These are phyloP conservation scores for Ambastaia sidthimunki DNA, from an alignment of 2,797 vertebrate genomes.

Conservation along the genomic window DNA sequence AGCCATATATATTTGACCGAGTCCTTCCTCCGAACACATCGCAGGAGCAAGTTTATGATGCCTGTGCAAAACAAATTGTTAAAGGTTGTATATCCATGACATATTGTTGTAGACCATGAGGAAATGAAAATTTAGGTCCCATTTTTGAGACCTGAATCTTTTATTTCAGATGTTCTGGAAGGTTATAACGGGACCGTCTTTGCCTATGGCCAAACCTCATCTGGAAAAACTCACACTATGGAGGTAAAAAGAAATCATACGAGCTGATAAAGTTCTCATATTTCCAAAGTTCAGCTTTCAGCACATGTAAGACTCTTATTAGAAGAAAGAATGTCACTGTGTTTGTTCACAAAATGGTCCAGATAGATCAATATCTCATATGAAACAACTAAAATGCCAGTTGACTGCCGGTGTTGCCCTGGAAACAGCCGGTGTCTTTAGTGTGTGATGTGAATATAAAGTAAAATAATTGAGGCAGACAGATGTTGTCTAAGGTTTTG, in stretches of 20 bases:
- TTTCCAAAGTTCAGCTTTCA: background rate
- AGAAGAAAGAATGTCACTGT: background rate
- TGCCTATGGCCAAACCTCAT: constrained; percentile 94
- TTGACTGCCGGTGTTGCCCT: constrained; percentile 56
- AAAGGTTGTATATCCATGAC: constrained; percentile 78
- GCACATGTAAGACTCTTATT: background rate
- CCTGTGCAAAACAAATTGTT: constrained; percentile 91
- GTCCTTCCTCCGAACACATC: constrained; percentile 87
- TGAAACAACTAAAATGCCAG: constrained; percentile 24
- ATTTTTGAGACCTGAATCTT: too few species aligned
- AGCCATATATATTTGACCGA: constrained; percentile 88
- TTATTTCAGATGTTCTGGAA: constrained; percentile 87
- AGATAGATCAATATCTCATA: constrained; percentile 13
- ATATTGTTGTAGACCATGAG: background rate
- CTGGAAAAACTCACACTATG: constrained; percentile 97
- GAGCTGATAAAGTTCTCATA: background rate
- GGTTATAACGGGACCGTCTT: constrained; percentile 98
- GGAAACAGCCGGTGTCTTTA: constrained; percentile 56
- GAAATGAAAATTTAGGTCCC: too few species aligned
- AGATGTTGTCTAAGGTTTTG: background rate
- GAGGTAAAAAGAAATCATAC: constrained; percentile 82
- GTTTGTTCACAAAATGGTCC: background rate
- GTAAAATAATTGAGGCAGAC: constrained; percentile 37
- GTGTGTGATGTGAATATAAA: constrained; percentile 49
- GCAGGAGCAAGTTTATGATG: constrained; percentile 90